These are phyloP conservation scores for Dromas ardeola DNA, from an alignment of 2,113 vertebrate genomes.

Conservation along the genomic window DNA sequence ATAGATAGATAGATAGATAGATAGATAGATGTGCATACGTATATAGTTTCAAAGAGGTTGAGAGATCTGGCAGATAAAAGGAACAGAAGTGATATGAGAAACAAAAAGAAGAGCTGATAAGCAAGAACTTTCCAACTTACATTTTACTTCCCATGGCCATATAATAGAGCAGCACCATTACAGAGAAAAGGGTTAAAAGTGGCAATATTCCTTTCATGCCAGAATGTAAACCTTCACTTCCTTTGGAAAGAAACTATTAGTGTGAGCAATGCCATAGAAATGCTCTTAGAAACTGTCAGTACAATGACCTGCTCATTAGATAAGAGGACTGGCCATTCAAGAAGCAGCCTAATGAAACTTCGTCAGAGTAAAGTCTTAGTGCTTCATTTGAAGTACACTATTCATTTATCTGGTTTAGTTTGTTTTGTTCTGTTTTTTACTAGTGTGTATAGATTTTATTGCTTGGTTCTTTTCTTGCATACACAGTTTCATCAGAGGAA, in stretches of 20 bases:
- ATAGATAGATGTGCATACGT: not conserved
- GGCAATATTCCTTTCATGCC: not conserved
- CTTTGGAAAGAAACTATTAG: not conserved
- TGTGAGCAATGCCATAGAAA: not conserved
- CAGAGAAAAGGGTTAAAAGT: not conserved
- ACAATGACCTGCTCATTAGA: not conserved
- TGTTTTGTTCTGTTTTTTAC: not conserved
- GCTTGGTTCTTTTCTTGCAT: not conserved
- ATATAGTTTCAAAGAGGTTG: not conserved
- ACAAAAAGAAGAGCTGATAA: not conserved
- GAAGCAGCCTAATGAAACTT: not conserved
- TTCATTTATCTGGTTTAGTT: not conserved
- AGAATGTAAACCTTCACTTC: not conserved
- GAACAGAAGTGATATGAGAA: not conserved
- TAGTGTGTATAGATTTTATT: not conserved
- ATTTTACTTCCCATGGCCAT: not conserved
- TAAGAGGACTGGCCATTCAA: not conserved
- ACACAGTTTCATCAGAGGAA: not conserved
- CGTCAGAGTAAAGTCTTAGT: not conserved
- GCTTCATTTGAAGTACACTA: not conserved
- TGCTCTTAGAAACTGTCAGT: not conserved
- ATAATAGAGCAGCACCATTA: not conserved
- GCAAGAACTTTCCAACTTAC: not conserved
- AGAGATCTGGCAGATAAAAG: not conserved
- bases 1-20: too few relatives aligned